These are phyloP conservation scores for Barypeithes pellucidus DNA, from an alignment of 2,888 invertebrate genomes.

Conservation along the genomic window DNA sequence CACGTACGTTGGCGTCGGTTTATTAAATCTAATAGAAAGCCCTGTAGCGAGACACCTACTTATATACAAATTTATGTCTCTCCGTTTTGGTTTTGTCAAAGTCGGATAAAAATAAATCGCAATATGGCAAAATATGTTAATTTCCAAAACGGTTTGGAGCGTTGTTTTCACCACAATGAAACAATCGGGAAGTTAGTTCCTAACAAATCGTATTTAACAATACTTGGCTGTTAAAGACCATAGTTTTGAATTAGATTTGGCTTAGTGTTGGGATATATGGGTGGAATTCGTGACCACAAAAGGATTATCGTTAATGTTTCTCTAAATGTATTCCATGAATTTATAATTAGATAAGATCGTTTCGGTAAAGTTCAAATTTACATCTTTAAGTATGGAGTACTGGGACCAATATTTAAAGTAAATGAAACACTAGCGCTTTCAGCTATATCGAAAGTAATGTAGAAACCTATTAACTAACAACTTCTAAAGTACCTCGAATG, in stretches of 20 bases:
- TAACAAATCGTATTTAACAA: constrained; percentile 13
- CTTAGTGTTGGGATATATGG: background rate
- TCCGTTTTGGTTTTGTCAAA: background rate
- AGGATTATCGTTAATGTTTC: constrained; percentile 1
- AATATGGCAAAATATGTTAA: constrained; percentile 3
- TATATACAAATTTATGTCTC: background rate
- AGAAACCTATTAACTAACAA: too few relatives aligned
- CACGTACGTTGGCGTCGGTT: too few relatives aligned
- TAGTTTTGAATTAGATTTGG: constrained; percentile 6
- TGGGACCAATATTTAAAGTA: too few relatives aligned
- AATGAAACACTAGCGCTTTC: too few relatives aligned
- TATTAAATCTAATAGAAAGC: too few relatives aligned
- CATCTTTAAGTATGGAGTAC: too few relatives aligned
- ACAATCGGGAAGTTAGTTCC: background rate
- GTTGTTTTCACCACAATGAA: constrained; percentile 3
- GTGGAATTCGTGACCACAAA: background rate
- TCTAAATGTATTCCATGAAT: background rate
- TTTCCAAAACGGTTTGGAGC: constrained; percentile 6
- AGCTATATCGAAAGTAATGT: too few relatives aligned
- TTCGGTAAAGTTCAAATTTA: background rate
- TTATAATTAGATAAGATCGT: background rate
- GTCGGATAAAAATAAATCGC: background rate
- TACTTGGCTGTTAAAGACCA: background rate
- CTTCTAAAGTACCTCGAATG: too few relatives aligned
- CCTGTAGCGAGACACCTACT: too few relatives aligned